Percentiles rank a stretch among this genome's conserved stretches.
Conservation (phyloP, 2,113 vertebrate species). For the Perca flavescens region DNA sequence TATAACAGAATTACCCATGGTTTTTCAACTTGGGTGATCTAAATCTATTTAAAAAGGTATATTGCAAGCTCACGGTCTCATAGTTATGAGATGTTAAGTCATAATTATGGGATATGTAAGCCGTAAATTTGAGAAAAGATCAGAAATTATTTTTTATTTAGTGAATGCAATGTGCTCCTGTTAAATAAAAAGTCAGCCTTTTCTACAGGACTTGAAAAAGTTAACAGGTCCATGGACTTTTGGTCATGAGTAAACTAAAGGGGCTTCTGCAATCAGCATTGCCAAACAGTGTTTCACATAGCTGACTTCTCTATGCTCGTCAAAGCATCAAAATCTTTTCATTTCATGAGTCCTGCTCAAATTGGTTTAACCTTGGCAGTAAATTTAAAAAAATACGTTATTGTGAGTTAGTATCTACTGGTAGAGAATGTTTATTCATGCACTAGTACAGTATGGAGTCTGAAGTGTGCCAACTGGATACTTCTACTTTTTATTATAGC, state of each 20-base stretch:
- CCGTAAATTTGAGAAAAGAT: background rate
- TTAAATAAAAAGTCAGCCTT: slow-evolving; percentile 51
- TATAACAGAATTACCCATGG: background rate
- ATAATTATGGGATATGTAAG: background rate
- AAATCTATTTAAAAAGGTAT: too few relatives aligned
- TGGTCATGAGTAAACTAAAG: slow-evolving; percentile 85
- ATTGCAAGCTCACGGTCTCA: too few relatives aligned
- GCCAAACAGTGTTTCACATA: background rate
- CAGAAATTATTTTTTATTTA: background rate
- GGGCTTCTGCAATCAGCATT: slow-evolving; percentile 11
- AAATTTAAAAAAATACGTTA: background rate
- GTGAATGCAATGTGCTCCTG: slow-evolving; percentile 54
- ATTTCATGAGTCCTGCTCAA: slow-evolving; percentile 16
- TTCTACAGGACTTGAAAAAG: slow-evolving; percentile 49
- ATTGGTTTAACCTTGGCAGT: background rate
- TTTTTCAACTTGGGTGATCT: too few relatives aligned
- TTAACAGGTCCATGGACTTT: slow-evolving; percentile 41
- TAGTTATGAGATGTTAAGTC: too few relatives aligned
- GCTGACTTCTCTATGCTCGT: background rate
- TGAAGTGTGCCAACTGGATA: background rate
- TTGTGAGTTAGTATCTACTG: too few relatives aligned
- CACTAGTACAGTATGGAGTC: background rate
- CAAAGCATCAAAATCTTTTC: background rate
- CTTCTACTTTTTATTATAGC: background rate
- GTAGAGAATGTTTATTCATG: background rate